Evolutionary conservation across 2,797 vertebrate species (phyloP).

Genomic region (Crocidura indochinensis): DNA sequence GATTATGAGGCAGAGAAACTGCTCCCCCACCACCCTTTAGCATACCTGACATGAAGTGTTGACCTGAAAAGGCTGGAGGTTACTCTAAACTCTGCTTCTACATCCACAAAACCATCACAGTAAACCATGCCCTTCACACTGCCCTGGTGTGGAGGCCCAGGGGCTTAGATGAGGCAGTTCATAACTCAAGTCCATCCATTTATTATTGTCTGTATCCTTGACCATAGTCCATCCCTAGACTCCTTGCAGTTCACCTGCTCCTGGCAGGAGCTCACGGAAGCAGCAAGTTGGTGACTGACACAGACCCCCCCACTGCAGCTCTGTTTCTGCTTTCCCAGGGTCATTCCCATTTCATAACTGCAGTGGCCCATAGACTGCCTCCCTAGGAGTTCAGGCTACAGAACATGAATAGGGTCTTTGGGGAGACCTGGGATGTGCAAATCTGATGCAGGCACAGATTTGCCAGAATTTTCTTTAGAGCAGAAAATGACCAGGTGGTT

Average conservation of each 20-base stretch:
- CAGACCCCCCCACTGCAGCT: neutral
- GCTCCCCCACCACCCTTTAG: too few relatives aligned
- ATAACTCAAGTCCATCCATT: neutral
- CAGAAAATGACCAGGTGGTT: neutral
- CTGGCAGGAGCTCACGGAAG: neutral
- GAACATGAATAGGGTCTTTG: too few relatives aligned
- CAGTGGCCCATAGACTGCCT: too few relatives aligned
- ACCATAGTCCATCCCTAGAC: too few relatives aligned
- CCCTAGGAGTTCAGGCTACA: too few relatives aligned
- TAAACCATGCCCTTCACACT: neutral
- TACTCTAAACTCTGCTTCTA: neutral
- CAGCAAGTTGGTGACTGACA: neutral
- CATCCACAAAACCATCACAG: neutral
- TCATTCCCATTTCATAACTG: neutral
- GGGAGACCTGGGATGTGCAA: too few relatives aligned
- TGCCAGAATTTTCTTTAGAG: neutral
- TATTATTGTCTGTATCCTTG: neutral
- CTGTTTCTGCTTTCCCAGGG: neutral
- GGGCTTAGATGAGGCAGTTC: neutral
- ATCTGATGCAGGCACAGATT: neutral
- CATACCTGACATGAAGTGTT: too few relatives aligned
- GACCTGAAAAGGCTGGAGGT: too few relatives aligned
- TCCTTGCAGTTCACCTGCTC: too few relatives aligned
- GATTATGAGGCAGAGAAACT: too few relatives aligned
- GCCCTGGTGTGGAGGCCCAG: neutral